These are phyloP conservation scores for Nycticryphes semicollaris DNA, from an alignment of 2,113 vertebrate genomes.

Conservation along the genomic window DNA sequence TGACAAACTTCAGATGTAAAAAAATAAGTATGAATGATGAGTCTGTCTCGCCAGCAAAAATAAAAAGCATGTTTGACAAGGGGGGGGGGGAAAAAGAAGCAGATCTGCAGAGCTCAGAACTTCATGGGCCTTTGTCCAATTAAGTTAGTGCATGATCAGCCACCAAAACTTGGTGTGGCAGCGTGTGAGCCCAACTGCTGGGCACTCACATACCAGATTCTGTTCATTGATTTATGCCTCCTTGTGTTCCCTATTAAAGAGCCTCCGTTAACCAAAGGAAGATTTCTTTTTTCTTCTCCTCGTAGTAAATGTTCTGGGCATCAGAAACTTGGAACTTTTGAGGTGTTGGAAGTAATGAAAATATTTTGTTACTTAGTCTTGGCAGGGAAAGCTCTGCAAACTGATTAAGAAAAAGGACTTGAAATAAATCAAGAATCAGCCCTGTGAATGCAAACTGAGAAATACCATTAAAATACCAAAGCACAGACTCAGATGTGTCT, in stretches of 20 bases:
- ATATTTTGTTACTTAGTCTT: neutral
- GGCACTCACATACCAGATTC: neutral
- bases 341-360: constrained; percentile 45
- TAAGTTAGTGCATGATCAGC: neutral
- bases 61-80: neutral
- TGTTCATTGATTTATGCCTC: constrained; percentile 15
- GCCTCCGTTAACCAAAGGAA: constrained; percentile 25
- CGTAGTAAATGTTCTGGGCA: constrained; percentile 32
- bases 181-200: neutral
- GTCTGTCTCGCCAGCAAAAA: neutral
- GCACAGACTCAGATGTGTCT: neutral
- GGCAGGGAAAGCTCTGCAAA: neutral
- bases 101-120: neutral
- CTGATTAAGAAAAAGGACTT: neutral
- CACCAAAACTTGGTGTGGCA: neutral
- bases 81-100: neutral
- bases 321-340: neutral
- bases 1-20: constrained; percentile 30
- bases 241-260: constrained; percentile 11
- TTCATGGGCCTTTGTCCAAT: neutral
- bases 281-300: neutral
- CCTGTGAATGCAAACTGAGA: neutral
- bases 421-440: neutral
- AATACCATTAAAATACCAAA: neutral
- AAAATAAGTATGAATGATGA: constrained; percentile 18